Base-by-base conservation (phyloP, 2,888 invertebrate genomes). In the Ellobium chinense region DNA sequence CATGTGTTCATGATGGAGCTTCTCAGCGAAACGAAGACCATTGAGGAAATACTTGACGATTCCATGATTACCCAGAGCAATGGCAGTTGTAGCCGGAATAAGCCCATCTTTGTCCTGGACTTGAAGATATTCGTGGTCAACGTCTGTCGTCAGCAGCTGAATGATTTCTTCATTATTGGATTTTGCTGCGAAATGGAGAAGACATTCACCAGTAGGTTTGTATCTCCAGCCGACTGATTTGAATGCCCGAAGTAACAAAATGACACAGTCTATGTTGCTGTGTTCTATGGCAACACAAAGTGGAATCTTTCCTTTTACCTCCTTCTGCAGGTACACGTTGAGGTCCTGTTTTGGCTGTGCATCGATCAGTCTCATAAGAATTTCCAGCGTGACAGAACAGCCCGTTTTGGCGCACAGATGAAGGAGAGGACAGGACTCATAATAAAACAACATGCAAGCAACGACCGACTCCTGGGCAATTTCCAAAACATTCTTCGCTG, bases 111-210 rank as follows among this genome's bases (percentile, higher is more conserved):
- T 74, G 70, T 83, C 82, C 34, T 75, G 80, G 9, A 37, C 39
- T 39, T 66, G 72, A 68, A 77, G 39, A n/a, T 77, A 34, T n/a
- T 7, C 27, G 12, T 66, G 9, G 36, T 36, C 36, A 3, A 46
- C 70, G n/a, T 39, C 39, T 1, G 31, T 58, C 14, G 77, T 34
- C 2, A 86, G 46, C 18, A 80, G 21, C 24, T 80, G 72, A n/a
- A 81, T 69, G 18, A 83, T 76, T 29, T 73, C 74, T n/a, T 69
- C 36, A 24, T 76, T 70, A 27, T 72, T 79, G 2, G 75, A 76
- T 46, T 78, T 72, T 1, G 84, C 83, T 12, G 85, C 86, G 46
- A 84, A 21, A 68, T 86, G 86, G 24, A 86, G 81, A 73, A 85
- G 73, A 65, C 79, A 82, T 81, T 86, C 85, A 9, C 68, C 78